A percentile compares a stretch with the other conserved stretches of the same genome.
phyloP scores from a whole-genome alignment of 2,888 invertebrate genomes.

The Agrypnus murinus region DNA sequence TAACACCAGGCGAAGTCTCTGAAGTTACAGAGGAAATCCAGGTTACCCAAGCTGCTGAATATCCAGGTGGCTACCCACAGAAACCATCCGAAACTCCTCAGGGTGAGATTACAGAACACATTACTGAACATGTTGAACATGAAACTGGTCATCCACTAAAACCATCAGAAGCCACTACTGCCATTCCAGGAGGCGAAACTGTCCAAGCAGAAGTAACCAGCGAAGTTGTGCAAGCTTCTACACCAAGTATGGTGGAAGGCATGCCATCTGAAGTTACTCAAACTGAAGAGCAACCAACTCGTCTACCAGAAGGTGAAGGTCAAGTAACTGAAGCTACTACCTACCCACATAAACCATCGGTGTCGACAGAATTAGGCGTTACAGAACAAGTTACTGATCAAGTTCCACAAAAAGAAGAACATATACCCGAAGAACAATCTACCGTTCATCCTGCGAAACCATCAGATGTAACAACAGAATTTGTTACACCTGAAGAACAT shows the following conservation, averaged over 20 bases:
- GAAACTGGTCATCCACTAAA: conserved; percentile 17
- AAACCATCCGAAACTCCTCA: conserved; percentile 7
- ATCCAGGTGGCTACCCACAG: neutral
- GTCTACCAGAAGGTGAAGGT: conserved; percentile 25
- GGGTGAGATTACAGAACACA: conserved; percentile 7
- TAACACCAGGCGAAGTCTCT: conserved; percentile 21
- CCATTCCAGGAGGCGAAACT: conserved; percentile 29
- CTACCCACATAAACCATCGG: conserved; percentile 3
- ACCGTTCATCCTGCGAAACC: neutral
- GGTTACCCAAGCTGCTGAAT: neutral
- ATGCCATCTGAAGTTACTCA: conserved; percentile 30
- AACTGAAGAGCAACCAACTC: conserved; percentile 37
- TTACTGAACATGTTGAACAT: neutral
- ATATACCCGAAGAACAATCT: neutral
- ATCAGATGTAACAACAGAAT: conserved; percentile 28
- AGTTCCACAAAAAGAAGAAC: neutral
- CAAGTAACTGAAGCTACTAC: conserved; percentile 16
- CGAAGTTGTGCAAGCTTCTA: conserved; percentile 8
- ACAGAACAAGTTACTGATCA: conserved; percentile 30
- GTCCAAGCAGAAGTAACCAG: neutral
- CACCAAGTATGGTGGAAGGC: conserved; percentile 6
- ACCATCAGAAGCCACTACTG: neutral
- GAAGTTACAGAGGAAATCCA: neutral
- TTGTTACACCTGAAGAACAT: conserved; percentile 28
- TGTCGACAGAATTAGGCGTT: conserved; percentile 28